These are phyloP conservation scores for Austrolebias charrua DNA, from an alignment of 2,797 vertebrate genomes.

Conservation along the genomic window DNA sequence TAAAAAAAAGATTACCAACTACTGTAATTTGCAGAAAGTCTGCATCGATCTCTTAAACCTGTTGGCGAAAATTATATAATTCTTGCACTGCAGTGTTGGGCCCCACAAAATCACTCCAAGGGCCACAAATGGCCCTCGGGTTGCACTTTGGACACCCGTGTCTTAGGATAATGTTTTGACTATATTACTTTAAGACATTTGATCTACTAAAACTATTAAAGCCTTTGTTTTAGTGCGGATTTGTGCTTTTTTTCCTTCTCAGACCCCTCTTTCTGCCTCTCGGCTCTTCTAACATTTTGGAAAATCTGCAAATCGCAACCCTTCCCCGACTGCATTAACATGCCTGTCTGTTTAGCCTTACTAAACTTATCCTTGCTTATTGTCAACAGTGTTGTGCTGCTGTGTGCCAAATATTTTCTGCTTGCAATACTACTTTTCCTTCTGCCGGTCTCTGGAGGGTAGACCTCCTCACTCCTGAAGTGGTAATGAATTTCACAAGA, in stretches of 20 bases:
- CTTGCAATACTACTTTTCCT: conserved; percentile 59
- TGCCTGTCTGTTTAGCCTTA: conserved; percentile 84
- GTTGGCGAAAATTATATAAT: too few species aligned
- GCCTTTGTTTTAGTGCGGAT: not conserved
- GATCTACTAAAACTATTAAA: too few species aligned
- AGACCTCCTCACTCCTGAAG: conserved; percentile 60
- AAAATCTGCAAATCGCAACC: conserved; percentile 22
- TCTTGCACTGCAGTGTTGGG: too few species aligned
- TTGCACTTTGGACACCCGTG: too few species aligned
- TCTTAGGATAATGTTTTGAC: too few species aligned
- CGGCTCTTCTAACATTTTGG: conserved; percentile 13
- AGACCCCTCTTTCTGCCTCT: conserved; percentile 27
- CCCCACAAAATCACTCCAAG: too few species aligned
- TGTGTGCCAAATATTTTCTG: conserved; percentile 52
- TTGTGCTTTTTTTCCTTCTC: conserved; percentile 1
- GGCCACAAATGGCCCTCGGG: too few species aligned
- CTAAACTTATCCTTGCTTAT: conserved; percentile 71
- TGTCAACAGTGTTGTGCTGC: conserved; percentile 68
- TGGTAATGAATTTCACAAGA: conserved; percentile 73
- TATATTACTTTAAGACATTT: too few species aligned
- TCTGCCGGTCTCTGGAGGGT: conserved; percentile 59
- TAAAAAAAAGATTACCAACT: too few species aligned
- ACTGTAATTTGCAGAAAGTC: too few species aligned
- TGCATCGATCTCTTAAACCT: too few species aligned
- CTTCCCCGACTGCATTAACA: conserved; percentile 49